A percentile compares a stretch with the other conserved stretches of the same genome.
phyloP scores from a whole-genome alignment of 1,140 invertebrate genomes.

The Kradibia gibbosae region DNA sequence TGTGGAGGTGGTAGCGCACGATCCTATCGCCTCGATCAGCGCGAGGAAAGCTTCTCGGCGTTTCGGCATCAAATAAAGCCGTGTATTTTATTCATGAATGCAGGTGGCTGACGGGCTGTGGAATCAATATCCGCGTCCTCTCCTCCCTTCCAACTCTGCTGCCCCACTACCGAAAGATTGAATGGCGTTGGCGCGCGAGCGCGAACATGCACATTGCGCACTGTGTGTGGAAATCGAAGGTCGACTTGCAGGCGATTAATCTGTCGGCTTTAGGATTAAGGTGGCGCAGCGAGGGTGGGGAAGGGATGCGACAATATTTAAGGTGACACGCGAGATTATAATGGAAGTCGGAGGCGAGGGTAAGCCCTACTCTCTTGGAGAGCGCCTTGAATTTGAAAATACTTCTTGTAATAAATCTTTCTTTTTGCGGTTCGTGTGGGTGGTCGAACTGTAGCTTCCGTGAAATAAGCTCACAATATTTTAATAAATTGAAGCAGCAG shows the following conservation, averaged over 20 bases:
- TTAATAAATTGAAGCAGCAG: too few relatives aligned
- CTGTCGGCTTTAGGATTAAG: background rate
- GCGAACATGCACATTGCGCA: background rate
- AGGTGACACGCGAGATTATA: slow-evolving; percentile 26
- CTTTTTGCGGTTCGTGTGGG: background rate
- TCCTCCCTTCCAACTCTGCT: background rate
- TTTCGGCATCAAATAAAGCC: slow-evolving; percentile 37
- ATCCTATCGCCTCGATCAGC: background rate
- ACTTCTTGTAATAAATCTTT: background rate
- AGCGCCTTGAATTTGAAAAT: too few relatives aligned
- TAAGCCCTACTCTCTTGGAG: background rate
- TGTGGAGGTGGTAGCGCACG: background rate
- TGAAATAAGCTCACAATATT: too few relatives aligned
- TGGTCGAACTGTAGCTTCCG: too few relatives aligned
- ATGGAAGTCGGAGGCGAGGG: background rate
- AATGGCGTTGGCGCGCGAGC: background rate
- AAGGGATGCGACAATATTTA: slow-evolving; percentile 1
- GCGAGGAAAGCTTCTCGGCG: slow-evolving; percentile 3
- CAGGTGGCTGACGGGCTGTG: background rate
- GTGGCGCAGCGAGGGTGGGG: background rate
- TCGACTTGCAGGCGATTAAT: slow-evolving; percentile 22
- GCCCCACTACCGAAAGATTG: too few relatives aligned
- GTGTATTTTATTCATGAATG: slow-evolving; percentile 46
- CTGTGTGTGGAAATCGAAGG: background rate
- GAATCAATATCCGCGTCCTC: slow-evolving; percentile 33